Base-by-base conservation (phyloP, 2,797 vertebrate genomes). In the Syndactyla subalaris region DNA sequence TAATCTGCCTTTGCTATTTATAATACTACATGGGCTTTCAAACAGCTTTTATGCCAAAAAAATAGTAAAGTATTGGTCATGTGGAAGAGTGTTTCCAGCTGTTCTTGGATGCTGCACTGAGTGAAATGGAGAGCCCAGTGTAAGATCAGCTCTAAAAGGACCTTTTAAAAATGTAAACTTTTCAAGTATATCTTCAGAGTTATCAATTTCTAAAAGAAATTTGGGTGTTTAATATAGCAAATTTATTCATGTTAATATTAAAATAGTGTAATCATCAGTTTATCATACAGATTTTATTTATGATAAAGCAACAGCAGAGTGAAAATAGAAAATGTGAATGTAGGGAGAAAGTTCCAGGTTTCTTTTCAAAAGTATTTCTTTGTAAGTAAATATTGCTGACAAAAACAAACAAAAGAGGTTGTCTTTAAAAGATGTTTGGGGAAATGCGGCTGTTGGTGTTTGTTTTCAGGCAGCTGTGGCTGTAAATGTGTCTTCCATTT, bases 1-100 rank as follows among this genome's bases (percentile, higher is more conserved):
- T 92, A 76, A 89, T 87, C 67, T 59, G n/a, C 30, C 52, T 61
- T 74, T 82, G 17, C 41, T 93, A 58, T 85, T 81, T 79, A 54
- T 76, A 85, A 52, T 71, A 75, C 80, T 59, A 24, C 30, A 71
- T 1, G 2, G n/a, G 30, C 29, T 90, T 90, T 86, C 2, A 11
- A 73, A 66, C 12, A 59, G 72, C 34, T 87, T 76, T 79, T 84
- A 23, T 78, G 20, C 26, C 10, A 74, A 72, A 88, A 91, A 80
- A 43, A 39, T 7, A 67, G 49, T 22, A 20, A 90, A 84, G 22
- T 41, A 5, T 26, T 76, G 14, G 58, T 92, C 51, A 41, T 24
- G 16, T 12, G 30, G 52, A 82, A 52, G 13, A 17, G 4, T 46
- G 13, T 72, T 86, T 63, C 73, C 23, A 48, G 51, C 67, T 93